Base-by-base conservation (phyloP, 2,797 vertebrate species). In the Sebastes glaucus region DNA sequence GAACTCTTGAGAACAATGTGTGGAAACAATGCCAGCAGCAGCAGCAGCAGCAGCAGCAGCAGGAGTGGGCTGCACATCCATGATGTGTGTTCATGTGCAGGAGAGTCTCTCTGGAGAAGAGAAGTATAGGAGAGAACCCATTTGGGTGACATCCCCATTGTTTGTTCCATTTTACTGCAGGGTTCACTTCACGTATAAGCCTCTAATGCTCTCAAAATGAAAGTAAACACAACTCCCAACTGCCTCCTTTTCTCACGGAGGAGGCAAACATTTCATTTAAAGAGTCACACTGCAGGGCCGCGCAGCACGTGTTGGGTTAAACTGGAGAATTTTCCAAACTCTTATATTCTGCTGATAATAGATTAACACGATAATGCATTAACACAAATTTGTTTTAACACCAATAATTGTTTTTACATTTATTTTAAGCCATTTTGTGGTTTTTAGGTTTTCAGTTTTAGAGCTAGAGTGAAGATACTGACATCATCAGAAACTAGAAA, bases 191-290 rank as follows among this genome's bases (percentile, higher is more conserved):
- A 78, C 53, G 8, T 68, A 55, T 82, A 79, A 84, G 77, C 86
- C 71, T 78, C 80, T 91, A 93, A 91, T 91, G 71, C 94, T 87
- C 80, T 93, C 90, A 90, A 91, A 93, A 91, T 93, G 81, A 87
- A 92, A 92, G 85, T 79, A 94, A 93, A 93, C 90, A 92, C 78
- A 77, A 73, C 63, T 82, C 84, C 83, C 83, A 76, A 76, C 85
- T 82, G 83, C 78, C 80, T 89, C 13, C 57, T 86, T 90, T 90
- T 88, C 80, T 88, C 67, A 84, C 85, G 82, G 82, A 82, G 77
- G 70, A 86, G 88, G 88, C 81, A 94, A 95, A 94, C 84, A 92
- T 93, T 92, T 93, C 55, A 89, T 92, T 92, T 91, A 33, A 89
- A 81, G 67, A 57, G 59, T 56, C 32, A 32, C 33, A 23, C 65